Percentiles rank a stretch among this genome's conserved stretches.
phyloP scores from a whole-genome alignment of 2,113 vertebrate genomes.

The Labeo rohita region DNA sequence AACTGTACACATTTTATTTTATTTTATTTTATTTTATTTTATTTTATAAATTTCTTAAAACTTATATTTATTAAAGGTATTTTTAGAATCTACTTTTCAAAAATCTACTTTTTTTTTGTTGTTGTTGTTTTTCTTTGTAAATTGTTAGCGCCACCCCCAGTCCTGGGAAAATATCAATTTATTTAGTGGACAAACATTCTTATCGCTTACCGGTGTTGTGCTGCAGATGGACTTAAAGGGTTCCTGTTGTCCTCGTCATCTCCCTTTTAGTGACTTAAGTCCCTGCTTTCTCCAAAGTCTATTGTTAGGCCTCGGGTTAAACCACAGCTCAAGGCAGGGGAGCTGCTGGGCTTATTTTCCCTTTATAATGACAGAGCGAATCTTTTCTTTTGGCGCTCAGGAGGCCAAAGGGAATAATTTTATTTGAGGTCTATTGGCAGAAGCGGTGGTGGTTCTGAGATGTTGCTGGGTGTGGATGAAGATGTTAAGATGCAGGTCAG shows the following conservation, averaged over 20 bases:
- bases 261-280: constrained; percentile 55
- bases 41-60: too few relatives aligned
- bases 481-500: constrained; percentile 15
- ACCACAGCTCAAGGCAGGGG: constrained; percentile 23
- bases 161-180: constrained; percentile 61
- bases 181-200: constrained; percentile 62
- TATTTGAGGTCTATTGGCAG: constrained; percentile 61
- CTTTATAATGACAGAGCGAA: constrained; percentile 62
- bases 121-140: too few relatives aligned
- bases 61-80: background rate
- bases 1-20: background rate
- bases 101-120: too few relatives aligned
- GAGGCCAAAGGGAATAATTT: constrained; percentile 49
- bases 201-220: constrained; percentile 38
- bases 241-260: constrained; percentile 58
- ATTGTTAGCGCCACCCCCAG: constrained; percentile 19
- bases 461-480: constrained; percentile 21
- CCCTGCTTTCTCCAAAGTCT: background rate
- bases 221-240: constrained; percentile 53
- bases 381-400: constrained; percentile 52
- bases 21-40: too few relatives aligned
- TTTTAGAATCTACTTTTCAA: background rate
- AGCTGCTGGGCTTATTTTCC: constrained; percentile 58
- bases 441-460: constrained; percentile 55
- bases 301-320: constrained; percentile 27